phyloP scores from a whole-genome alignment of 1,140 invertebrate species.

The Lasioglossum baleicum region DNA sequence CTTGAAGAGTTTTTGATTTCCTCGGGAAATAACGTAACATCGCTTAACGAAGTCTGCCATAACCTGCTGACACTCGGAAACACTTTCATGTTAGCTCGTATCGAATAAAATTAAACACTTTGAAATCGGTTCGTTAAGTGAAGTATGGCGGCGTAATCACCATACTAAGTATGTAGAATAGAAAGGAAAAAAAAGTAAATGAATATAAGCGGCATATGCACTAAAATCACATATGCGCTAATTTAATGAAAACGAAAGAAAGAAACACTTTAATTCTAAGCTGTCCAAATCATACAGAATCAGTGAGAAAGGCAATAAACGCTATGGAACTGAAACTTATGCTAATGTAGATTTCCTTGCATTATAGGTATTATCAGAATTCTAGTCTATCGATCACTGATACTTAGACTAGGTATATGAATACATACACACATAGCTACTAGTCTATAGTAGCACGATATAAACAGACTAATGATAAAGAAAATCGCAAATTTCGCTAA shows the following conservation, averaged over 20 bases:
- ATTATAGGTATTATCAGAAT: conserved; percentile 62
- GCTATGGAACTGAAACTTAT: conserved; percentile 60
- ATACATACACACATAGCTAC: conserved; percentile 51
- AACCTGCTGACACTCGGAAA: not conserved
- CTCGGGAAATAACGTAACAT: not conserved
- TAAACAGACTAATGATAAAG: conserved; percentile 47
- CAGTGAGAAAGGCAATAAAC: conserved; percentile 69
- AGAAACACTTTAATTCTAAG: conserved; percentile 57
- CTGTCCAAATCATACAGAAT: conserved; percentile 67
- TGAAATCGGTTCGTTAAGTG: conserved; percentile 17
- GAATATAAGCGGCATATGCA: conserved; percentile 7
- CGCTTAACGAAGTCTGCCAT: not conserved
- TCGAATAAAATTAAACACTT: conserved; percentile 31
- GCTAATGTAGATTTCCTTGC: conserved; percentile 66
- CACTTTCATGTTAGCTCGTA: conserved; percentile 17
- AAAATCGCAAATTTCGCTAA: conserved; percentile 29
- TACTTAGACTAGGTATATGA: conserved; percentile 58
- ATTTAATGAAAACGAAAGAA: conserved; percentile 32
- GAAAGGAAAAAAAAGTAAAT: conserved; percentile 4
- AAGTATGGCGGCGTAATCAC: conserved; percentile 33
- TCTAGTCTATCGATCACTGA: conserved; percentile 57
- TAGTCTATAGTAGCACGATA: conserved; percentile 55
- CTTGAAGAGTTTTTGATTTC: not conserved
- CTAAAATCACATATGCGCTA: conserved; percentile 41
- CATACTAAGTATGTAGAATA: conserved; percentile 47